phyloP scores from a whole-genome alignment of 2,797 vertebrate species.

The Gymnodraco acuticeps region DNA sequence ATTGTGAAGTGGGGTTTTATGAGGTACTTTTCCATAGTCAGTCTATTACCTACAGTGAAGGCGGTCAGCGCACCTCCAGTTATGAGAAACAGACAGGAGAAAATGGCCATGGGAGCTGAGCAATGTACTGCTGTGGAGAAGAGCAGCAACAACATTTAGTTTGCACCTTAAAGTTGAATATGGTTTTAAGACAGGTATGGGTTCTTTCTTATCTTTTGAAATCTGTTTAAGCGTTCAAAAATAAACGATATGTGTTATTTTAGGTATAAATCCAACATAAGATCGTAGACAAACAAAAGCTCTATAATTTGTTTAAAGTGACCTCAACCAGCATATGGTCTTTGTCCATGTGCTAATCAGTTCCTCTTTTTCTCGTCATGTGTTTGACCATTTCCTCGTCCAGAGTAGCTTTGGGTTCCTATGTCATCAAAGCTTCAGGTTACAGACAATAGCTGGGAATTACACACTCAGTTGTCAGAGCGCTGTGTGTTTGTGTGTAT shows the following conservation, averaged over 20 bases:
- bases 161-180: no score
- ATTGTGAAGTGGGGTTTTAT: no score
- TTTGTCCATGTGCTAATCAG: no score
- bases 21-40: no score
- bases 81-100: no score
- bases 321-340: not conserved
- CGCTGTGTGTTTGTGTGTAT: constrained; percentile 18
- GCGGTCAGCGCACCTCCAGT: no score
- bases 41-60: no score
- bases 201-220: no score
- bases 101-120: no score
- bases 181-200: no score
- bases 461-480: constrained; percentile 30
- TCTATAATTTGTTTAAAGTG: not conserved
- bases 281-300: not conserved
- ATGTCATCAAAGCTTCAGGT: constrained; percentile 29
- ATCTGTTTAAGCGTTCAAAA: not conserved
- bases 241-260: not conserved
- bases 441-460: constrained; percentile 54
- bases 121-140: no score
- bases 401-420: constrained; percentile 32
- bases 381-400: constrained; percentile 55
- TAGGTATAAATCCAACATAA: not conserved
- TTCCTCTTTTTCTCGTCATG: not conserved
- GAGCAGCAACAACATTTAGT: no score